Evolutionary conservation across 64 coral and sea anemone genomes (phyloP), one percentile per base, ranked within the genome.

Genomic region (Stichodactyla mertensii): DNA sequence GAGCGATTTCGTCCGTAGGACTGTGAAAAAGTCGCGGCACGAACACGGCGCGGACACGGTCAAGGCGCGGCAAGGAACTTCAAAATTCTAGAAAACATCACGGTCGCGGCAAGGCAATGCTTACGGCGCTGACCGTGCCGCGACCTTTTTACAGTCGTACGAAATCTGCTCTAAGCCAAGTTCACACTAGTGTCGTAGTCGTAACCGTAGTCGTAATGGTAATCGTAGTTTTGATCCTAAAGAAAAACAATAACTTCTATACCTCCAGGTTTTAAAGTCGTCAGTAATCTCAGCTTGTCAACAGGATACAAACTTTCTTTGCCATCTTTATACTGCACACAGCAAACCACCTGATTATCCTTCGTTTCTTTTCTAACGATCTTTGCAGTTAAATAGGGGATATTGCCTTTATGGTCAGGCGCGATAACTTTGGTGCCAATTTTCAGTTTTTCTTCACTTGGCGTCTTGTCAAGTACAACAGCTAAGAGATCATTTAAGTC

Each of bases 401-500:
- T 45, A 20, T 56, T 61, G 55, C 66, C 82, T 22, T 84, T 86
- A 53, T 61, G 81, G 36, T 87, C 61, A 55, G 71, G 57, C 4
- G 90, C 91, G 52, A 97, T 87, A 14, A 97, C 94, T 52, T 71
- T 67, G 27, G 85, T 62, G 15, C 91, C 88, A 78, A 81, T 52
- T 55, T 89, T 84, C 15, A 96, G 85, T 31, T 85, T 58, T 14
- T 87, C 15, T 54, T 87, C 19, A 4, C 59, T 59, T 28, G 94
- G 91, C 74, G 79, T 78, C 22, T 64, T 83, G 62, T 93, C 94
- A 52, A 96, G 58, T 6, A 96, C 87, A n/a, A 96, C 57, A 51
- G 94, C 91, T 10, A 90, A 52, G 16, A 93, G 70, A 54, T 96
- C 91, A 82, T 96, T 96, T 7, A 57, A 5, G 70, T 96, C 94